Evolutionary conservation across 2,113 vertebrate genomes (phyloP).

Genomic region (Eretmochelys imbricata): DNA sequence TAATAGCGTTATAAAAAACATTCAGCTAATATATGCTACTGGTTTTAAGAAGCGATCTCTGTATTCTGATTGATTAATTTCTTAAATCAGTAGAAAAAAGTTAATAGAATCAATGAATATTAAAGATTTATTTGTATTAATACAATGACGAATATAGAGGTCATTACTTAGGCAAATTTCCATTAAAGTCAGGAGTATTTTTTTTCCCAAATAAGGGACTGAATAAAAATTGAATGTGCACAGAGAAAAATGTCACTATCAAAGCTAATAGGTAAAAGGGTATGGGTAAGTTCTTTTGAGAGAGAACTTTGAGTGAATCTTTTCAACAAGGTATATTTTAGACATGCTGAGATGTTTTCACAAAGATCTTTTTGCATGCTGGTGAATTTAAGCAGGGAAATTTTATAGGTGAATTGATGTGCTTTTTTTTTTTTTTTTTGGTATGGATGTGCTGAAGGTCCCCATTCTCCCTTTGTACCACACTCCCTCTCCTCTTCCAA

Average conservation of each 20-base stretch:
- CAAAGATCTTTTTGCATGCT: neutral
- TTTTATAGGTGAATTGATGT: neutral
- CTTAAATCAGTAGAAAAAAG: neutral
- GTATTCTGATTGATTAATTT: neutral
- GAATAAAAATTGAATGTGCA: neutral
- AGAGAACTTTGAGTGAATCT: neutral
- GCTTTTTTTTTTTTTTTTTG: too few relatives aligned
- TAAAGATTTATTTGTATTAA: neutral
- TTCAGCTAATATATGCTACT: neutral
- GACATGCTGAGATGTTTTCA: neutral
- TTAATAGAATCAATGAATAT: neutral
- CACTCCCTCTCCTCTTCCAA: neutral
- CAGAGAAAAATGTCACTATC: neutral
- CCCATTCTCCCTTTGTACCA: neutral
- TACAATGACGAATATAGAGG: neutral
- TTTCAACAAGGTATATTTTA: neutral
- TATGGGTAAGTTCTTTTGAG: neutral
- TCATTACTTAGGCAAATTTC: neutral
- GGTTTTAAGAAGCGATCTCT: neutral
- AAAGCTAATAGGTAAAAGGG: neutral
- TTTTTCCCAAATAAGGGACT: neutral
- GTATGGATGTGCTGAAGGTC: neutral
- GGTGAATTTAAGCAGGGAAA: neutral
- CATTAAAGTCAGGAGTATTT: neutral
- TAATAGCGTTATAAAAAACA: neutral